A percentile compares a stretch with the other conserved stretches of the same genome.
Evolutionary conservation across 2,888 invertebrate species (phyloP).

Genomic region (Sphaeridia pumilis): DNA sequence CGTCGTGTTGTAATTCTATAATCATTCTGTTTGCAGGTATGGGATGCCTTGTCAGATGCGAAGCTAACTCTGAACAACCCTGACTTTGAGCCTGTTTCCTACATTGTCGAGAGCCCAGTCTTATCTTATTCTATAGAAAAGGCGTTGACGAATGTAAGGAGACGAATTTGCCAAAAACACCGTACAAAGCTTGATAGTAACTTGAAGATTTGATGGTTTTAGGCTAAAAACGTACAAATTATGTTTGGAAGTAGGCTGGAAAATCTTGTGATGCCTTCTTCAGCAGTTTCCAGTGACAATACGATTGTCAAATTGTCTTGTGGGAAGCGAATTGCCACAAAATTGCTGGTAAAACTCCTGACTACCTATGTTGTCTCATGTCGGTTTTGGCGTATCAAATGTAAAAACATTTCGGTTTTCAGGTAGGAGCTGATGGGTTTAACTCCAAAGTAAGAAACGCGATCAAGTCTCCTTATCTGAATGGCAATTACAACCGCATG

Average conservation of each 20-base stretch:
- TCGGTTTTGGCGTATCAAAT: background rate
- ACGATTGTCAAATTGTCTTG: conserved; percentile 22
- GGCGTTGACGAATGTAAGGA: conserved; percentile 45
- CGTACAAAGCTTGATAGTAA: no score
- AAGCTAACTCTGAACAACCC: conserved; percentile 72
- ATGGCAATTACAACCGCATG: conserved; percentile 77
- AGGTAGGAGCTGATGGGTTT: conserved; percentile 47
- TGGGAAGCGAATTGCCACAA: conserved; percentile 20
- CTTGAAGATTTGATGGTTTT: background rate
- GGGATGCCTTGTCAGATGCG: conserved; percentile 86
- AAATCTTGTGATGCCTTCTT: conserved; percentile 21
- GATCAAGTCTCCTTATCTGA: conserved; percentile 67
- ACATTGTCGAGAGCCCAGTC: conserved; percentile 88
- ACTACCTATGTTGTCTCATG: no score
- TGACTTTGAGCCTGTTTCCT: conserved; percentile 59
- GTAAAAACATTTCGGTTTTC: background rate
- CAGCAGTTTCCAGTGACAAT: conserved; percentile 11
- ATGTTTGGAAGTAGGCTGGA: conserved; percentile 27
- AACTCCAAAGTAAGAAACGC: conserved; percentile 73
- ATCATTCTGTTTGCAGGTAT: conserved; percentile 68
- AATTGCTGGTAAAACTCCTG: conserved; percentile 30
- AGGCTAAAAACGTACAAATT: conserved; percentile 23
- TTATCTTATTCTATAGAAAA: conserved; percentile 60
- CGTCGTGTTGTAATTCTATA: no score
- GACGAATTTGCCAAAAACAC: no score